These are phyloP conservation scores for Candidula unifasciata DNA, from an alignment of 2,888 invertebrate genomes.

Conservation along the genomic window DNA sequence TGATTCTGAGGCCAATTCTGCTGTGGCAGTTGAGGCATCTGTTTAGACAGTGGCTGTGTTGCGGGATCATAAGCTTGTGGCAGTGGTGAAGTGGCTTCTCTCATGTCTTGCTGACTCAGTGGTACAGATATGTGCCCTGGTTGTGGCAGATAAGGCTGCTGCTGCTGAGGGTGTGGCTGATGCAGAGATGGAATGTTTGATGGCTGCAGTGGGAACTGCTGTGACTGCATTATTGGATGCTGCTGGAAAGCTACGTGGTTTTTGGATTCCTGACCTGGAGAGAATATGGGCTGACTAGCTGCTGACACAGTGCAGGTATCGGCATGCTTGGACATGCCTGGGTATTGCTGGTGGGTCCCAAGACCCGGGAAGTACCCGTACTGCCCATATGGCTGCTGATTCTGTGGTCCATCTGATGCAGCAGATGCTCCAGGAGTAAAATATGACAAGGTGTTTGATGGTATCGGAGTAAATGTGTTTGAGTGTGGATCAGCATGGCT, in stretches of 20 bases:
- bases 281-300: conserved; percentile 62
- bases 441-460: conserved; percentile 10
- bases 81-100: not conserved
- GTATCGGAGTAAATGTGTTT: not conserved
- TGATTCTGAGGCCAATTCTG: conserved; percentile 22
- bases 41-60: not conserved
- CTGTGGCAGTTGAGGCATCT: not conserved
- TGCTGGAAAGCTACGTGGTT: conserved; percentile 34
- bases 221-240: conserved; percentile 14
- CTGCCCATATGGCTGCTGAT: conserved; percentile 39
- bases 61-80: not conserved
- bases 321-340: conserved; percentile 36
- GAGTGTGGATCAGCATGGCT: not conserved
- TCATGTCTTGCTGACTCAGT: conserved; percentile 27
- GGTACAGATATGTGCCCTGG: not conserved
- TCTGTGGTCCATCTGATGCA: conserved; percentile 25
- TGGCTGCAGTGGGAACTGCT: conserved; percentile 25
- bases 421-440: not conserved
- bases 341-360: conserved; percentile 39
- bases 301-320: conserved; percentile 62
- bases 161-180: conserved; percentile 18
- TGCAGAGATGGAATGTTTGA: conserved; percentile 21
- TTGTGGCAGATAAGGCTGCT: conserved; percentile 17
- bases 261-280: conserved; percentile 57
- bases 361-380: conserved; percentile 17